Conservation (phyloP, 2,113 vertebrate species). For the Motacilla tschutschensis region DNA sequence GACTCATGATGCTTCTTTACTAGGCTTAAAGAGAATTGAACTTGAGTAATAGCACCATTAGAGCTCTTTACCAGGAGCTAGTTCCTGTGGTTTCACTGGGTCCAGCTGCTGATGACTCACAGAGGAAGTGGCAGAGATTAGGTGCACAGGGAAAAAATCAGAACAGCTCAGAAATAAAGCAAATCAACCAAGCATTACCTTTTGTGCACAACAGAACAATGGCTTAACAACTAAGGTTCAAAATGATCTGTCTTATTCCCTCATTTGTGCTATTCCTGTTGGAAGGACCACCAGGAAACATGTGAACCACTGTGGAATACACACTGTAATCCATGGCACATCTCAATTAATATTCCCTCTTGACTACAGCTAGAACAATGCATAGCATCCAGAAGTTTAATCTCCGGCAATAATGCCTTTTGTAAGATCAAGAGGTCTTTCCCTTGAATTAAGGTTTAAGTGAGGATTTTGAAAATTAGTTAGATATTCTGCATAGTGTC, state of each 20-base stretch:
- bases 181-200: conserved; percentile 97
- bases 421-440: conserved; percentile 75
- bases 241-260: conserved; percentile 84
- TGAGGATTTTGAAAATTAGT: conserved; percentile 76
- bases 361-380: conserved; percentile 86
- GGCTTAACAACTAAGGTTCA: conserved; percentile 85
- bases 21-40: conserved; percentile 74
- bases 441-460: conserved; percentile 73
- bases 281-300: conserved; percentile 95
- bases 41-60: conserved; percentile 92
- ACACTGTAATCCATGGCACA: conserved; percentile 85
- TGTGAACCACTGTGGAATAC: conserved; percentile 81
- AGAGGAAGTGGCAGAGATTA: conserved; percentile 83
- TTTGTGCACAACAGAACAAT: conserved; percentile 93
- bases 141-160: conserved; percentile 68
- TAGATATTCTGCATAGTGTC: conserved; percentile 56
- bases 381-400: conserved; percentile 92
- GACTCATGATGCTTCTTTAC: conserved; percentile 66
- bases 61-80: conserved; percentile 81
- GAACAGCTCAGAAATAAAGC: conserved; percentile 83
- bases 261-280: conserved; percentile 84
- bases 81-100: conserved; percentile 79
- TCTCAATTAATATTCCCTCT: conserved; percentile 90
- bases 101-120: conserved; percentile 88
- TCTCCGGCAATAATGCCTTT: conserved; percentile 87